phyloP scores from a whole-genome alignment of 2,888 invertebrate species.

The Sinotaia quadrata region DNA sequence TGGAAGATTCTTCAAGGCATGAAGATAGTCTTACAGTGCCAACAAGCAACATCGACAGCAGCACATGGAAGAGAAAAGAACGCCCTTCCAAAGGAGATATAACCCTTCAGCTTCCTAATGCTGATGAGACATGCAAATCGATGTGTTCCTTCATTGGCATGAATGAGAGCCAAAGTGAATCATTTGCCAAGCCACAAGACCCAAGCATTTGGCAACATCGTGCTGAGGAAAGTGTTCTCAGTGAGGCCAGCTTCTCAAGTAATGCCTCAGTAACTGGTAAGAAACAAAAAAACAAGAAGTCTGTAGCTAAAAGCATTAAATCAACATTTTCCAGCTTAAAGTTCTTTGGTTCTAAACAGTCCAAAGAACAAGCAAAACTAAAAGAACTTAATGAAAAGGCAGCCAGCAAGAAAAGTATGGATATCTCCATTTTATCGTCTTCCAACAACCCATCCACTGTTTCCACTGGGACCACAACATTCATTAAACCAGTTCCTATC shows the following conservation, averaged over 20 bases:
- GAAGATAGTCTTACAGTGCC: constrained; percentile 26
- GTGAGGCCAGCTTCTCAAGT: constrained; percentile 13
- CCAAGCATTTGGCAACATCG: background rate
- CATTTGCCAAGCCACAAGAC: constrained; percentile 17
- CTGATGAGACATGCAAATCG: constrained; percentile 62
- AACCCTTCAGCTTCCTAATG: constrained; percentile 56
- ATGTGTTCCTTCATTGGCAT: constrained; percentile 27
- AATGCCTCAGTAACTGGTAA: background rate
- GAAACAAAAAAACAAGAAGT: constrained; percentile 29
- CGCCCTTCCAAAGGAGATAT: constrained; percentile 42
- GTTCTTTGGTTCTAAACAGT: constrained; percentile 15
- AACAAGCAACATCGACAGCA: constrained; percentile 34
- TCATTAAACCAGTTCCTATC: background rate
- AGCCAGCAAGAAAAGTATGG: constrained; percentile 27
- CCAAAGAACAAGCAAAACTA: constrained; percentile 17
- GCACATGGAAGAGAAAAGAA: constrained; percentile 63
- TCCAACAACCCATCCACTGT: constrained; percentile 1
- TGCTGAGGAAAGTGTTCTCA: constrained; percentile 17
- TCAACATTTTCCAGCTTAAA: constrained; percentile 29
- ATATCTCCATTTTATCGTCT: too few species aligned
- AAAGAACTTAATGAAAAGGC: constrained; percentile 24
- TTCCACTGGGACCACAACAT: constrained; percentile 18
- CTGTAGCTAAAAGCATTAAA: constrained; percentile 36
- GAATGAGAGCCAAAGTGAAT: constrained; percentile 21
- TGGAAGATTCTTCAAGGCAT: constrained; percentile 14